Conservation (phyloP, 2,113 vertebrate genomes). For the Ursus arctos region DNA sequence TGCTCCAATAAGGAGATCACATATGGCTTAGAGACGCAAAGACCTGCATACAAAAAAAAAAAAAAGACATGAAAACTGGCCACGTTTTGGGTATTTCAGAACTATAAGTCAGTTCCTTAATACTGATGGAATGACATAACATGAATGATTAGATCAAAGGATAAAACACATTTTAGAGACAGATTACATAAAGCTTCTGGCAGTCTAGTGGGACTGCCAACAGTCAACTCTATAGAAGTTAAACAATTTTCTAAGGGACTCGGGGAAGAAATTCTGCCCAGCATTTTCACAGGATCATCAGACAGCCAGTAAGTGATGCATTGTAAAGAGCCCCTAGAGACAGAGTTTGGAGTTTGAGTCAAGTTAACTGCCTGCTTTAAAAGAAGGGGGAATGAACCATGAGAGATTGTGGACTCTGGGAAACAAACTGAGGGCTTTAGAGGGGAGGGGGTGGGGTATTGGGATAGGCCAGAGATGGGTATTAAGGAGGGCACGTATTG, state of each 20-base stretch:
- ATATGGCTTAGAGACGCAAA: conserved; percentile 66
- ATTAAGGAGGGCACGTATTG: too few species aligned
- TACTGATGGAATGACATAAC: neutral
- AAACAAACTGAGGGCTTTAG: too few species aligned
- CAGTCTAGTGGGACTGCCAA: neutral
- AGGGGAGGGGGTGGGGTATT: too few species aligned
- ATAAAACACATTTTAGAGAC: neutral
- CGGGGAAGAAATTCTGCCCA: neutral
- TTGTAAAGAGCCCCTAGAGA: neutral
- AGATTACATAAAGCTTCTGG: neutral
- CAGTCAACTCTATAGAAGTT: neutral
- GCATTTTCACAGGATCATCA: neutral
- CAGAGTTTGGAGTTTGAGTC: neutral
- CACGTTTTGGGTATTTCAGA: neutral
- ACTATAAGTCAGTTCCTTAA: neutral
- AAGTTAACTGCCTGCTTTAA: neutral
- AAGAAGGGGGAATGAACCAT: neutral
- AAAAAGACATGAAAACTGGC: neutral
- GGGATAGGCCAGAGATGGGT: too few species aligned
- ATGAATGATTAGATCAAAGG: neutral
- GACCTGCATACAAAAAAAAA: conserved; percentile 45
- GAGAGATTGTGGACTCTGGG: too few species aligned
- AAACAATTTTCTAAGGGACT: neutral
- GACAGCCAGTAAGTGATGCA: neutral
- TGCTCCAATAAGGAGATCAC: conserved; percentile 66